These are phyloP conservation scores for Sprattus sprattus DNA, from an alignment of 2,113 vertebrate species.

Conservation along the genomic window DNA sequence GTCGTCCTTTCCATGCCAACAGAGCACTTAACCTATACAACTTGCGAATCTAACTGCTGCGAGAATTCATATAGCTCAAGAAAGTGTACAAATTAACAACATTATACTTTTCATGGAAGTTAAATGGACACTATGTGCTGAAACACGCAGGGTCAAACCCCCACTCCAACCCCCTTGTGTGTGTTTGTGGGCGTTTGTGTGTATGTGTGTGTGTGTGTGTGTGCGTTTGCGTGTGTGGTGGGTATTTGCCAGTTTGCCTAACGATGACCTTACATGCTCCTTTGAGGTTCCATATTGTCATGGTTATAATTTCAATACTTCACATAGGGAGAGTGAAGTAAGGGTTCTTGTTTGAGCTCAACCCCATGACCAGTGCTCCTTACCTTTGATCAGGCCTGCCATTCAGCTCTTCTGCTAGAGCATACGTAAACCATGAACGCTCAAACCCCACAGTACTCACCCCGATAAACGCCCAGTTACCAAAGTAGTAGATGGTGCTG, in stretches of 20 bases:
- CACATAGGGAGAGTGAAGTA: too few relatives aligned
- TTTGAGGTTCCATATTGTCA: too few relatives aligned
- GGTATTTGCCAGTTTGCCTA: too few relatives aligned
- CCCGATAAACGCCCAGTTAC: slow-evolving; percentile 95
- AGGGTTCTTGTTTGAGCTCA: too few relatives aligned
- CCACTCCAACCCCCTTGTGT: neutral
- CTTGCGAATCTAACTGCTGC: neutral
- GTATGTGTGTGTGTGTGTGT: neutral
- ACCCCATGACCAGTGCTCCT: too few relatives aligned
- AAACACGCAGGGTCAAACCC: neutral
- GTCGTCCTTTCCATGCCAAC: neutral
- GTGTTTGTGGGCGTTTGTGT: neutral
- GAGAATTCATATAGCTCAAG: too few relatives aligned
- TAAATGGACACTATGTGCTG: neutral
- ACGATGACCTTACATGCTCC: too few relatives aligned
- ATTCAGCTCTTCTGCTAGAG: too few relatives aligned
- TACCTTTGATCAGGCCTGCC: too few relatives aligned
- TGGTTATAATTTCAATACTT: too few relatives aligned
- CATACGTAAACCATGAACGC: too few relatives aligned
- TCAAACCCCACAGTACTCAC: slow-evolving; percentile 72
- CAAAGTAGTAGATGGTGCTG: slow-evolving; percentile 95
- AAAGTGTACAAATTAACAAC: too few relatives aligned
- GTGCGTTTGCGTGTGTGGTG: neutral
- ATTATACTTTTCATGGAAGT: neutral
- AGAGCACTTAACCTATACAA: neutral